A percentile compares a stretch with the other conserved stretches of the same genome.
Conservation (phyloP, 2,888 invertebrate species). For the Ichneumon xanthorius region DNA sequence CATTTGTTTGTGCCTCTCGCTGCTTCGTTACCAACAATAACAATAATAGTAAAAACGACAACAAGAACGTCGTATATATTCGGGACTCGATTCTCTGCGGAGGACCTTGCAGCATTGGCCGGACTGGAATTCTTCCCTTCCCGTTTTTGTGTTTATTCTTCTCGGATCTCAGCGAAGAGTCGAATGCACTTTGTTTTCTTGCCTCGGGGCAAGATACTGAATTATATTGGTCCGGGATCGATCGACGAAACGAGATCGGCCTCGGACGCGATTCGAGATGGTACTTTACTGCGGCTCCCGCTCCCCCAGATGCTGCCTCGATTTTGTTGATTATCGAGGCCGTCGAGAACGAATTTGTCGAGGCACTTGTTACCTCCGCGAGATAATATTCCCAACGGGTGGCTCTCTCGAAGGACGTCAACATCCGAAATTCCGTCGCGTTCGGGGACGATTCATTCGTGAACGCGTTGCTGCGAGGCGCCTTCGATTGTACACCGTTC, state of each 20-base stretch:
- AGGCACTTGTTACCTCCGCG: no score
- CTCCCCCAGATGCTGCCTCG: not conserved
- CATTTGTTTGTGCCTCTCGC: no score
- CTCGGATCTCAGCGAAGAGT: not conserved
- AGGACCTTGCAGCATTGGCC: no score
- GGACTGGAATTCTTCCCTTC: not conserved
- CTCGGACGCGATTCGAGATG: constrained; percentile 21
- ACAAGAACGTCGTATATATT: no score
- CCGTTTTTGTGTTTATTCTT: constrained; percentile 17
- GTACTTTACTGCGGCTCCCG: not conserved
- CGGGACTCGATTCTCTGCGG: no score
- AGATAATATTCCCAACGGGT: no score
- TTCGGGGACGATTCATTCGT: no score
- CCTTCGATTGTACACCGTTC: no score
- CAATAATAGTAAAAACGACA: not conserved
- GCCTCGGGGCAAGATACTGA: constrained; percentile 12
- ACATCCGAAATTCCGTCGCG: no score
- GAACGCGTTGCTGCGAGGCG: no score
- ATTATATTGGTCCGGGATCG: constrained; percentile 39
- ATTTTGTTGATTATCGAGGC: constrained; percentile 24
- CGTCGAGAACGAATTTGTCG: constrained; percentile 25
- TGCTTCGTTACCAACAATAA: no score
- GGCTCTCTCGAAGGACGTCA: no score
- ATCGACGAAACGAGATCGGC: constrained; percentile 46
- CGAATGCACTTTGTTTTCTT: constrained; percentile 24